phyloP scores from a whole-genome alignment of 2,797 vertebrate species.

The Typhlichthys eigenmanni region DNA sequence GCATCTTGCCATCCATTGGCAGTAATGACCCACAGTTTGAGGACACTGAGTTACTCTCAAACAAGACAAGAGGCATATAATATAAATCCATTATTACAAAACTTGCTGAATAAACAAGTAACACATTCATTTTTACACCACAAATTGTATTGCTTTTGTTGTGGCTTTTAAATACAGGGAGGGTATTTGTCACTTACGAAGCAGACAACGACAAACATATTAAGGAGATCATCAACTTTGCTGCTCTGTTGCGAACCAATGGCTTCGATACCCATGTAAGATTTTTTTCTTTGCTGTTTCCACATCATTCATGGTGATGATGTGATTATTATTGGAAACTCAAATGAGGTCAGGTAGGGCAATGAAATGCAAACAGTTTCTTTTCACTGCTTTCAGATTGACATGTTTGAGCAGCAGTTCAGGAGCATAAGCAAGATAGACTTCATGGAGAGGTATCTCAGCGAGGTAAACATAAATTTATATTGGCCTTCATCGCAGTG shows the following conservation, averaged over 20 bases:
- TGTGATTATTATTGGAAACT: too few species aligned
- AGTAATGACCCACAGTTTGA: too few species aligned
- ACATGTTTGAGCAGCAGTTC: constrained; percentile 84
- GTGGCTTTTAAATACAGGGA: constrained; percentile 57
- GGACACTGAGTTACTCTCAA: too few species aligned
- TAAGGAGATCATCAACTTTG: constrained; percentile 83
- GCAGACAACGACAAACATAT: constrained; percentile 80
- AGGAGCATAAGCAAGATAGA: constrained; percentile 85
- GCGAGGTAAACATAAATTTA: constrained; percentile 66
- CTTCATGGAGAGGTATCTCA: constrained; percentile 85
- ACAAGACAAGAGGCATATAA: too few species aligned
- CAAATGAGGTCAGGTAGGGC: not conserved
- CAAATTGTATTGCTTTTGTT: not conserved
- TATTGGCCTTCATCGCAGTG: not conserved
- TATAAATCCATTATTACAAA: too few species aligned
- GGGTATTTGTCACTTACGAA: constrained; percentile 82
- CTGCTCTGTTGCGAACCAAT: constrained; percentile 80
- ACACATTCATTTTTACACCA: not conserved
- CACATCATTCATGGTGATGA: too few species aligned
- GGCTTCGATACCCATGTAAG: constrained; percentile 82
- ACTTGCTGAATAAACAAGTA: too few species aligned
- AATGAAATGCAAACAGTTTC: not conserved
- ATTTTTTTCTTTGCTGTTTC: not conserved
- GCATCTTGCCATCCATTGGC: too few species aligned
- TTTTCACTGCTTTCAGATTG: constrained; percentile 71